phyloP scores from a whole-genome alignment of 2,113 vertebrate species.

The Nothocercus julius region DNA sequence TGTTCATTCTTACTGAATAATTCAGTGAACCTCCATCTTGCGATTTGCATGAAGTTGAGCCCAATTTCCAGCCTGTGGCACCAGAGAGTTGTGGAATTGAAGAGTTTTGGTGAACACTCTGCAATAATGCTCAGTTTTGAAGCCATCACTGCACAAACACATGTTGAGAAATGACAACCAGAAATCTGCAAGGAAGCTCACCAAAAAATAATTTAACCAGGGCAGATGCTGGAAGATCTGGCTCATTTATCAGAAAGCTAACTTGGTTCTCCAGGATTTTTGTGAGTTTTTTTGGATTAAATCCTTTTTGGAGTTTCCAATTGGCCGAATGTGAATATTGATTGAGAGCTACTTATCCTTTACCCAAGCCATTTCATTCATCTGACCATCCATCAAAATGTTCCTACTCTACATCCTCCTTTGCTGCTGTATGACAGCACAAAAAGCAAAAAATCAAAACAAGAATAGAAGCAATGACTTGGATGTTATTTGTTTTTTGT shows the following conservation, averaged over 20 bases:
- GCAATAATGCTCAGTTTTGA: background rate
- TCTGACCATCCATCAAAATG: accelerated
- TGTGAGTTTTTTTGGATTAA: background rate
- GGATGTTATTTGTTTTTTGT: background rate
- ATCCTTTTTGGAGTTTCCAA: background rate
- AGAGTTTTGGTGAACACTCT: background rate
- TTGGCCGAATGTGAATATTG: accelerated
- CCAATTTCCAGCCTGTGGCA: background rate
- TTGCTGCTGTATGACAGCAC: background rate
- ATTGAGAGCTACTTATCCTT: background rate
- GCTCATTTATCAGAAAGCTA: background rate
- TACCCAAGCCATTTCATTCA: background rate
- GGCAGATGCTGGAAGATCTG: background rate
- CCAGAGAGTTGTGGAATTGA: background rate
- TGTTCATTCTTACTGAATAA: background rate
- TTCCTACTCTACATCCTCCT: background rate
- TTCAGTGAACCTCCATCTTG: background rate
- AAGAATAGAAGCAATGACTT: background rate
- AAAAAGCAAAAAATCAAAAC: background rate
- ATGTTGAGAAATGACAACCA: background rate
- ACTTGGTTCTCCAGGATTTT: background rate
- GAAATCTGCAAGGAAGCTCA: background rate
- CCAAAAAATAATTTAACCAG: background rate
- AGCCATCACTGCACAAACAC: background rate
- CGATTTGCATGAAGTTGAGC: background rate